phyloP scores from a whole-genome alignment of 2,888 invertebrate species.

The Campoplex nolae region DNA sequence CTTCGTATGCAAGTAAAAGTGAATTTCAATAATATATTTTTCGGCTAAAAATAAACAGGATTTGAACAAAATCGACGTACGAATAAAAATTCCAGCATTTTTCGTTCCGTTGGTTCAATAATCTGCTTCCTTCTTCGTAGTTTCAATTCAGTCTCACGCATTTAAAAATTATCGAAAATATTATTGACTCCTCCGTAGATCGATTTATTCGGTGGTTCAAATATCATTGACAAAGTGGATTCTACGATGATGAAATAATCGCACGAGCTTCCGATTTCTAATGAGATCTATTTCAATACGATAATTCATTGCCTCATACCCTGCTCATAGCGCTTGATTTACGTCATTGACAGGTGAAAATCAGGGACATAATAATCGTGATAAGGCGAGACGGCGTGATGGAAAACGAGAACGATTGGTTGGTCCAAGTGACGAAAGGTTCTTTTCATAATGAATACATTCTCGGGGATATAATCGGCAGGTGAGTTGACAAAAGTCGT shows the following conservation, averaged over 20 bases:
- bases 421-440: slow-evolving; percentile 67
- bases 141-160: not conserved
- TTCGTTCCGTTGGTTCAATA: not conserved
- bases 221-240: slow-evolving; percentile 7
- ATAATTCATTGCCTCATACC: slow-evolving; percentile 7
- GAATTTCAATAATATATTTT: slow-evolving; percentile 33
- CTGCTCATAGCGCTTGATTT: not conserved
- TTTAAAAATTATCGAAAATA: slow-evolving; percentile 1
- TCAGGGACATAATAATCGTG: not conserved
- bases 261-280: slow-evolving; percentile 26
- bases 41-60: slow-evolving; percentile 12
- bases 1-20: slow-evolving; percentile 27
- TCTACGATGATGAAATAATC: not conserved
- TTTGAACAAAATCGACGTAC: slow-evolving; percentile 27
- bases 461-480: slow-evolving; percentile 78
- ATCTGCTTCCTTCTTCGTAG: not conserved
- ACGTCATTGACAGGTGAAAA: slow-evolving; percentile 42
- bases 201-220: not conserved
- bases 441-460: slow-evolving; percentile 77
- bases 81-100: not conserved
- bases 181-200: not conserved
- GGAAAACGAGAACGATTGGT: slow-evolving; percentile 70
- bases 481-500: slow-evolving; percentile 70
- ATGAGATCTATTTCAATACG: slow-evolving; percentile 13
- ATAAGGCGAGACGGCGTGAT: slow-evolving; percentile 59